Evolutionary conservation across 1,140 invertebrate species (phyloP).

Genomic region (Heliconius congener): DNA sequence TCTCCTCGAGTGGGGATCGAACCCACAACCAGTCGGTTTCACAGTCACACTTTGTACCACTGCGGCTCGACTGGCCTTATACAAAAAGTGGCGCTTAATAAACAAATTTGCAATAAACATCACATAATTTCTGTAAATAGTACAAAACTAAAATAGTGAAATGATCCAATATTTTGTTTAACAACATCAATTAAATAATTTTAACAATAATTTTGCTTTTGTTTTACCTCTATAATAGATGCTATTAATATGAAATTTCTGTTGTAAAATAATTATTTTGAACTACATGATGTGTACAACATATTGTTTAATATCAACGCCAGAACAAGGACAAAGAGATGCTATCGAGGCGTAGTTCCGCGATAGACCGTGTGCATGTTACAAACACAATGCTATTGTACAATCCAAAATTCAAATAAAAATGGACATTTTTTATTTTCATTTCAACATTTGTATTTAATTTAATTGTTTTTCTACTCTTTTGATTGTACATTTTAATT

Average conservation of each 20-base stretch:
- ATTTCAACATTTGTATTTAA: constrained; percentile 2
- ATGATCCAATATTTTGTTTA: no score
- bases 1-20: no score
- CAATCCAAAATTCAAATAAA: neutral
- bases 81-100: no score
- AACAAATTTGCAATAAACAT: no score
- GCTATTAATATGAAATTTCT: neutral
- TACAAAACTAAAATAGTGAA: no score
- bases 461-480: neutral
- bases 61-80: no score
- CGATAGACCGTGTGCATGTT: constrained; percentile 23
- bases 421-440: neutral
- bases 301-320: constrained; percentile 6
- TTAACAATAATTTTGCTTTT: neutral
- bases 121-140: no score
- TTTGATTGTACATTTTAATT: neutral
- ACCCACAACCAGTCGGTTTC: no score
- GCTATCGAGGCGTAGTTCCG: constrained; percentile 24
- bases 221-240: neutral
- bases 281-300: neutral
- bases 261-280: neutral
- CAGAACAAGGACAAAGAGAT: constrained; percentile 17
- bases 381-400: constrained; percentile 29
- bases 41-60: no score
- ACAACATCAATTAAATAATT: no score